Evolutionary conservation across 2,888 invertebrate species (phyloP), one percentile per base, ranked within the genome.

Genomic region (Ichneumoninae sp.): DNA sequence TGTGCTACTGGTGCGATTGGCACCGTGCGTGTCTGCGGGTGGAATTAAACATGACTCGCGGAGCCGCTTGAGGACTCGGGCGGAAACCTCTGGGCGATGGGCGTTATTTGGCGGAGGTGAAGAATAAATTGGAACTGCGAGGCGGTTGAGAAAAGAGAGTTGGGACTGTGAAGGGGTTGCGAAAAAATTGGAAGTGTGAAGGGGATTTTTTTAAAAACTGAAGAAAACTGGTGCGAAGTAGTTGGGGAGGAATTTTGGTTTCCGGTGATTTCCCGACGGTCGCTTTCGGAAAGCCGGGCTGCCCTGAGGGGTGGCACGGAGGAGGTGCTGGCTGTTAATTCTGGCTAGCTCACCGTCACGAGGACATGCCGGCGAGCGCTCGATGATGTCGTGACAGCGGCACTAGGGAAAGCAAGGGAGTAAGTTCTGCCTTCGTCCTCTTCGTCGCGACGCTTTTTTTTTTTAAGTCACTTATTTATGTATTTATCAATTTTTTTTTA

Each of bases 371-470:
- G 85, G 74, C 50, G 72, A 84, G 76, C 80, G 81, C 86, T 88
- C 88, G 89, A 91, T 90, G 90, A 91, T 90, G 89, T 88, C 89
- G 87, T 90, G 90, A 91, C 90, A 89, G 88, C 87, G 87, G 86
- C 85, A 87, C 80, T 82, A 86, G 82, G 86, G 79, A 83, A 62
- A 81, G 85, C 78, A 86, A 87, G 88, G 88, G 88, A 86, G 86
- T 87, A 87, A 86, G 90, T 90, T 82, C 40, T 19, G 8, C 62
- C 30, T 16, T 60, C 16, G 26, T 33, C 36, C 6, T n/a, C n/a
- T 62, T 33, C 5, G 1, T 33, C 68, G 19, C 19, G 40, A 33
- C 6, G 8, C 78, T 50, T 16, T 47, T 19, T 19, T 19, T 19
- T 47, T 47, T 47, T 16, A 3, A 16, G 4, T 47, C 44, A 47